Conservation (phyloP, 2,888 invertebrate species). For the Stratiomys singularior region DNA sequence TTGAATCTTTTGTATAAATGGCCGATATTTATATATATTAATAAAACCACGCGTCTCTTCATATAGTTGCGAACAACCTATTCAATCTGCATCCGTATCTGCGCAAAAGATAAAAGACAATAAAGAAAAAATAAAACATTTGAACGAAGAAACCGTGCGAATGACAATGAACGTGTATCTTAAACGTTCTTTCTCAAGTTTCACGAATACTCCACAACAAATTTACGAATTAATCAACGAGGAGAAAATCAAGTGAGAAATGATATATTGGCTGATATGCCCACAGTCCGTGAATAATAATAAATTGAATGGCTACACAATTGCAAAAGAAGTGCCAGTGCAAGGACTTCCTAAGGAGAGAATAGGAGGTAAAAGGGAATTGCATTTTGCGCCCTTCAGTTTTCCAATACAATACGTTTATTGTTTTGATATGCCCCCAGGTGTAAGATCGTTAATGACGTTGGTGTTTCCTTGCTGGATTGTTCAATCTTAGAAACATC, state of each 20-base stretch:
- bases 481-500: too few relatives aligned
- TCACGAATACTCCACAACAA: slow-evolving; percentile 4
- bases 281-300: slow-evolving; percentile 7
- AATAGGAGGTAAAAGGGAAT: not conserved
- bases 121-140: not conserved
- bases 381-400: slow-evolving; percentile 4
- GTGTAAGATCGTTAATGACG: not conserved
- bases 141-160: too few relatives aligned
- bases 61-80: not conserved
- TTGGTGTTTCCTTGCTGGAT: not conserved
- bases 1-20: not conserved
- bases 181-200: slow-evolving; percentile 2
- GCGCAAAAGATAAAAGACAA: not conserved
- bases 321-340: not conserved
- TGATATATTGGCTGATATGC: slow-evolving; percentile 31
- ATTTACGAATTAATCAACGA: slow-evolving; percentile 20
- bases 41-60: too few relatives aligned
- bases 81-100: not conserved
- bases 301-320: slow-evolving; percentile 3
- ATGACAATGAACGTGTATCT: not conserved
- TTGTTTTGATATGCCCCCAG: slow-evolving; percentile 20
- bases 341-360: not conserved
- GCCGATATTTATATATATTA: not conserved
- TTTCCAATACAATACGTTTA: slow-evolving; percentile 13
- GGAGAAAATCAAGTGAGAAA: slow-evolving; percentile 8